Conservation (phyloP, 2,113 vertebrate genomes). For the Siphamia tubifer region DNA sequence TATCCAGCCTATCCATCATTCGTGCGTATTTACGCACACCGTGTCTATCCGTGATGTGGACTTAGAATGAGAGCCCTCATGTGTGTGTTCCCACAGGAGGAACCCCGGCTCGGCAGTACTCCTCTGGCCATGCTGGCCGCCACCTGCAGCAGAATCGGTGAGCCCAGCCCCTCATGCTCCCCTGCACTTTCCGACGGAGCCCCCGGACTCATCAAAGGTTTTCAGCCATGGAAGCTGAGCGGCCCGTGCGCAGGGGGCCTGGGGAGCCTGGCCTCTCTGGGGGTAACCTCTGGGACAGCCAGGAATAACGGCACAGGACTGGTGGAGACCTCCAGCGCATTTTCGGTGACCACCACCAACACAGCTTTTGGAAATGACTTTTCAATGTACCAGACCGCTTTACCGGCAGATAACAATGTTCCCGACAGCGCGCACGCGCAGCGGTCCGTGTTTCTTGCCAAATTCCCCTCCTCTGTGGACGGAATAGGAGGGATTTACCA, state of each 20-base stretch:
- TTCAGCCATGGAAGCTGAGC: conserved; percentile 89
- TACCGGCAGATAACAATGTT: conserved; percentile 37
- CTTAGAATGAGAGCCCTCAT: background rate
- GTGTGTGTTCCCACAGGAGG: conserved; percentile 83
- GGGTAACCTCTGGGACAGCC: conserved; percentile 77
- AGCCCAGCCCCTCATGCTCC: conserved; percentile 86
- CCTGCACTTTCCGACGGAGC: conserved; percentile 84
- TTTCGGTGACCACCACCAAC: conserved; percentile 84
- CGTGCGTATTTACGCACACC: conserved; percentile 27
- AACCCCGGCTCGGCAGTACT: conserved; percentile 91
- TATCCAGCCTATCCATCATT: background rate
- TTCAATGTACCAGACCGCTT: conserved; percentile 86
- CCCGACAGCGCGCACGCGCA: conserved; percentile 83
- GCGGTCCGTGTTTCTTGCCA: conserved; percentile 87
- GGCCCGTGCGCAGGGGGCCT: conserved; percentile 77
- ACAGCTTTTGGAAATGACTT: conserved; percentile 88
- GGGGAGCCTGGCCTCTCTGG: conserved; percentile 77
- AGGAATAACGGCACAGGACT: conserved; percentile 74
- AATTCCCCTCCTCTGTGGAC: conserved; percentile 90
- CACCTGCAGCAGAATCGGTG: conserved; percentile 95
- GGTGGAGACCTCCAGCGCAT: conserved; percentile 87
- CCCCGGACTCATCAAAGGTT: conserved; percentile 86
- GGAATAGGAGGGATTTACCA: conserved; percentile 89
- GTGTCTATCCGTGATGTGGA: background rate
- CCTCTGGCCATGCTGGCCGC: conserved; percentile 95